Conservation (phyloP, 1,140 invertebrate genomes). For the Wiebesia pumilae region DNA sequence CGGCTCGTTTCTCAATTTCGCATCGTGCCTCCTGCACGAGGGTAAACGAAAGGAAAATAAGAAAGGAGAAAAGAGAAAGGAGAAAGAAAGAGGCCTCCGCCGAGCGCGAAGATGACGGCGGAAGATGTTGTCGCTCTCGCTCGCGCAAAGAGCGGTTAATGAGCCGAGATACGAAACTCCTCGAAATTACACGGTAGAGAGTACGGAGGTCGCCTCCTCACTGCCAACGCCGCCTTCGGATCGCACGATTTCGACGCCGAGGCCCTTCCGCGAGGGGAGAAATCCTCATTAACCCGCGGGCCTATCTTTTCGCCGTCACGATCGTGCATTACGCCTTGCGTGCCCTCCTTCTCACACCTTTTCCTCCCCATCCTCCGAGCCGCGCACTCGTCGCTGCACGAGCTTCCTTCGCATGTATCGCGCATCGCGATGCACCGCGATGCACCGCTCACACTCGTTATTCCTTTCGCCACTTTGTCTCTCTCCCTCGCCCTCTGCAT, state of each 20-base stretch:
- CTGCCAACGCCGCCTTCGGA: not conserved
- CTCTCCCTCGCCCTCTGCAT: not conserved
- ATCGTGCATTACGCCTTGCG: conserved; percentile 47
- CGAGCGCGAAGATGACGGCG: conserved; percentile 29
- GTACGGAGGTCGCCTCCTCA: not conserved
- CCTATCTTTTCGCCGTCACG: conserved; percentile 12
- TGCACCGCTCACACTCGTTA: not conserved
- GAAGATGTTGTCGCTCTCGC: conserved; percentile 12
- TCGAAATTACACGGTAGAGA: conserved; percentile 36
- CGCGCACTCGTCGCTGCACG: not conserved
- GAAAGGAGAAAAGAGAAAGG: not conserved
- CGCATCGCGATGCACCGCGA: no score
- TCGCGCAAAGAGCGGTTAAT: conserved; percentile 41
- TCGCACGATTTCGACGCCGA: not conserved
- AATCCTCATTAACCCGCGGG: conserved; percentile 40
- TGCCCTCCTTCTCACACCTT: not conserved
- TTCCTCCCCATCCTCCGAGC: conserved; percentile 41
- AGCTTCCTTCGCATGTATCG: not conserved
- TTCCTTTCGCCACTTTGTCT: not conserved
- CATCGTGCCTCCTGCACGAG: not conserved
- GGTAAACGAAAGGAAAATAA: not conserved
- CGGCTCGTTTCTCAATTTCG: not conserved
- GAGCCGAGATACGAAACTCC: conserved; percentile 31
- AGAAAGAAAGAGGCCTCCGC: not conserved
- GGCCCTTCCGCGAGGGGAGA: not conserved